phyloP scores from a whole-genome alignment of 1,140 invertebrate genomes.

The Alviniconcha marisindica region DNA sequence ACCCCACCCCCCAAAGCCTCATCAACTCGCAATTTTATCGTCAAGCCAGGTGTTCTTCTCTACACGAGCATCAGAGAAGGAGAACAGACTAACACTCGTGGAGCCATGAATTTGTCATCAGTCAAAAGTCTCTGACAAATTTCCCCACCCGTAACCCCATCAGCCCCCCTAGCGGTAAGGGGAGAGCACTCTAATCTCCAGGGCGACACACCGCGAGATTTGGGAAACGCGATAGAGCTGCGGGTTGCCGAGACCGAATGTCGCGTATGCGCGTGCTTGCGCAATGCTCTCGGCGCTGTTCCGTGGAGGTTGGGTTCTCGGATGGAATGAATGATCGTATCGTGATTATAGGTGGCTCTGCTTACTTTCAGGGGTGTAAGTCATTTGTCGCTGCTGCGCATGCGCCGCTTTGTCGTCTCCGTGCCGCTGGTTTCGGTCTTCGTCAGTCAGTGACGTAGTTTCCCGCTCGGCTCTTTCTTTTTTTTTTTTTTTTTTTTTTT shows the following conservation, averaged over 20 bases:
- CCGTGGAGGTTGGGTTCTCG: background rate
- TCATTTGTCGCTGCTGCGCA: background rate
- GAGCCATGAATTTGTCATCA: too few species aligned
- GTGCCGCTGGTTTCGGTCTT: background rate
- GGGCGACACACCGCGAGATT: background rate
- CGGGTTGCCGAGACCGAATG: background rate
- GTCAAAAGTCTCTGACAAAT: slow-evolving; percentile 3
- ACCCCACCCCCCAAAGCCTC: too few species aligned
- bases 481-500: too few species aligned
- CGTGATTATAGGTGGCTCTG: background rate
- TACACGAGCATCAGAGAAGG: too few species aligned
- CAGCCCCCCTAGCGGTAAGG: slow-evolving; percentile 2
- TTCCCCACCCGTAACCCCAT: slow-evolving; percentile 9
- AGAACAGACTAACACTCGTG: too few species aligned
- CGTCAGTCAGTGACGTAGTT: background rate
- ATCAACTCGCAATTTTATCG: too few species aligned
- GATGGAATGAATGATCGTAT: slow-evolving; percentile 7
- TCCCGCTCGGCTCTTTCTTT: too few species aligned
- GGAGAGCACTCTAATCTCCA: slow-evolving; percentile 22
- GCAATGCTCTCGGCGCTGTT: background rate
- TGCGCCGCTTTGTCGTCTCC: slow-evolving; percentile 14
- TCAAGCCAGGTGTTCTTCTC: too few species aligned
- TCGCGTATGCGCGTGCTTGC: background rate
- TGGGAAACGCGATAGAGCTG: background rate
- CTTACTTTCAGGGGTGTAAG: background rate